Evolutionary conservation across 2,797 vertebrate species (phyloP).

Genomic region (Valencia hispanica): DNA sequence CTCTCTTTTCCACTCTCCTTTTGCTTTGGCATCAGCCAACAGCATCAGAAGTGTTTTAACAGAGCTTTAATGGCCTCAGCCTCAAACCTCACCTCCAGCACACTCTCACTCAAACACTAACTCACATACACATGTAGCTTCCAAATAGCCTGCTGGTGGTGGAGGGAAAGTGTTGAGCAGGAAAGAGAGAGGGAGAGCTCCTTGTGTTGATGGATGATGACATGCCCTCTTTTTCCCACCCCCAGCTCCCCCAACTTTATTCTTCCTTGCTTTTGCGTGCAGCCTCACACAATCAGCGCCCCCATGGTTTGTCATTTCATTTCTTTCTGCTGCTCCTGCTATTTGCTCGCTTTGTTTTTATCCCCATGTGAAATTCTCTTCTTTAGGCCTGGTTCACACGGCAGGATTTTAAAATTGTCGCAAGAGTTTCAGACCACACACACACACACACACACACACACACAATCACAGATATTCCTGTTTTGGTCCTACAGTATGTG

Average conservation of each 20-base stretch:
- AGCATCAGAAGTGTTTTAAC: constrained; percentile 99
- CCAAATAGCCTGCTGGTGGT: constrained; percentile 88
- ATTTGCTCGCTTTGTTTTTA: constrained; percentile 14
- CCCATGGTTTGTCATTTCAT: constrained; percentile 18
- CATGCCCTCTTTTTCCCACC: constrained; percentile 86
- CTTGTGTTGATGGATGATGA: constrained; percentile 83
- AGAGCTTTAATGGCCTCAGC: constrained; percentile 96
- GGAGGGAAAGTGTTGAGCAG: constrained; percentile 69
- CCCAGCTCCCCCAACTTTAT: constrained; percentile 29
- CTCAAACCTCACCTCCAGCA: constrained; percentile 70
- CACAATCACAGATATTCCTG: too few species aligned
- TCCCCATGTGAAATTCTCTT: constrained; percentile 3
- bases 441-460: too few species aligned
- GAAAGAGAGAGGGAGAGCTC: constrained; percentile 38
- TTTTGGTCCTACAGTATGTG: too few species aligned
- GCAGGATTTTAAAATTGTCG: too few species aligned
- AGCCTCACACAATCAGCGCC: constrained; percentile 29
- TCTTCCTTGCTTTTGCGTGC: constrained; percentile 29
- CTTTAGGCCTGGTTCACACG: too few species aligned
- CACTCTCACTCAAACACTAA: constrained; percentile 39
- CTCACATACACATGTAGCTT: constrained; percentile 75
- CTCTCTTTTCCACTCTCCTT: constrained; percentile 70
- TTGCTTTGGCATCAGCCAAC: constrained; percentile 91
- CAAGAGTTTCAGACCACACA: too few species aligned
- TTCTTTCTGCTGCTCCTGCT: constrained; percentile 1